phyloP scores from a whole-genome alignment of 2,797 vertebrate genomes.

The Echeneis naucrates region DNA sequence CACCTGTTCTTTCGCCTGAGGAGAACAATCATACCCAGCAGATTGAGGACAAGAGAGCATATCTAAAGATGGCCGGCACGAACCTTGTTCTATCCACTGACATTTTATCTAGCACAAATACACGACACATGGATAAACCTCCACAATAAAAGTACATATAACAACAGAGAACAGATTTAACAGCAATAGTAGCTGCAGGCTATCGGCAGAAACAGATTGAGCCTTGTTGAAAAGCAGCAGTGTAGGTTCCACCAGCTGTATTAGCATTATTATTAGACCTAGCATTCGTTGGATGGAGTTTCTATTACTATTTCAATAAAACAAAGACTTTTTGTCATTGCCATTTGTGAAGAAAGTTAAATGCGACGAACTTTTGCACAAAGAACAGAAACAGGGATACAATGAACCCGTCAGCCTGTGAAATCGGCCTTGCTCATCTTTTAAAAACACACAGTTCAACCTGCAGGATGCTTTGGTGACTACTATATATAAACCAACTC shows the following conservation, averaged over 20 bases:
- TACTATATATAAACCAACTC: no score
- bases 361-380: no score
- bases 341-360: no score
- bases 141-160: not conserved
- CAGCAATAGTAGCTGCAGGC: not conserved
- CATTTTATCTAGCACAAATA: not conserved
- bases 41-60: constrained; percentile 68
- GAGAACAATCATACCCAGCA: constrained; percentile 60
- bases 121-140: not conserved
- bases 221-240: not conserved
- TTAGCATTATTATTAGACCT: no score
- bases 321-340: not conserved
- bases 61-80: constrained; percentile 47
- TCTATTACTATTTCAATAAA: not conserved
- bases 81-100: constrained; percentile 38
- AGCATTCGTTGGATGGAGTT: no score
- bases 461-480: no score
- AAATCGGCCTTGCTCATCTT: no score
- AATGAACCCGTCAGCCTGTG: no score
- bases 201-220: not conserved
- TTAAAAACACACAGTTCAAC: no score
- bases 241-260: not conserved
- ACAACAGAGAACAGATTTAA: not conserved
- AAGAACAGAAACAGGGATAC: no score
- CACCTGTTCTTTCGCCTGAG: constrained; percentile 63